A percentile compares a stretch with the other conserved stretches of the same genome.
Evolutionary conservation across 1,140 invertebrate species (phyloP).

Genomic region (Teleopsis dalmanni): DNA sequence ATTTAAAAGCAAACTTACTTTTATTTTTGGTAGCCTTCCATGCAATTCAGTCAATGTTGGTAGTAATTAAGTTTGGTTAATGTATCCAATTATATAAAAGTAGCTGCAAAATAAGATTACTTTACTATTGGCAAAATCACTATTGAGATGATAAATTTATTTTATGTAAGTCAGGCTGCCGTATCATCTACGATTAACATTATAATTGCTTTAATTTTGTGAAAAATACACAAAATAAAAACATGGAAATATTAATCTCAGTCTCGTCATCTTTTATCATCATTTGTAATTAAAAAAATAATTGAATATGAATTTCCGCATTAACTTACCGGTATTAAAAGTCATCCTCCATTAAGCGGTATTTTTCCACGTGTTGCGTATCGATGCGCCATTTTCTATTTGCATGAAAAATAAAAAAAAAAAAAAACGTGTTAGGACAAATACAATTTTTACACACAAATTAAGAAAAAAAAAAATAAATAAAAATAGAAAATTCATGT

Average conservation of each 20-base stretch:
- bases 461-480: no score
- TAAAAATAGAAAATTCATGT: no score
- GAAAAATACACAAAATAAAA: slow-evolving; percentile 11
- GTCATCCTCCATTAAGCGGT: not conserved
- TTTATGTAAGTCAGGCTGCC: slow-evolving; percentile 4
- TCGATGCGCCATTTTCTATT: no score
- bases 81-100: not conserved
- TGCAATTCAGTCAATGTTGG: no score
- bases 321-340: not conserved
- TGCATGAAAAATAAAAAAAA: no score
- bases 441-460: no score
- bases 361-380: no score
- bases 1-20: not conserved
- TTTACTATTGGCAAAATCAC: not conserved
- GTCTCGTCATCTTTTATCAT: slow-evolving; percentile 17
- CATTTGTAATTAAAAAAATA: not conserved
- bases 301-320: not conserved
- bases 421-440: no score
- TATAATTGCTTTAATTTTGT: not conserved
- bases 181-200: slow-evolving; percentile 4
- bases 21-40: not conserved
- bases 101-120: not conserved
- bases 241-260: slow-evolving; percentile 10
- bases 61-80: no score
- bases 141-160: not conserved